Conservation (phyloP, 2,113 vertebrate genomes). For the Vulpes ferrilata region DNA sequence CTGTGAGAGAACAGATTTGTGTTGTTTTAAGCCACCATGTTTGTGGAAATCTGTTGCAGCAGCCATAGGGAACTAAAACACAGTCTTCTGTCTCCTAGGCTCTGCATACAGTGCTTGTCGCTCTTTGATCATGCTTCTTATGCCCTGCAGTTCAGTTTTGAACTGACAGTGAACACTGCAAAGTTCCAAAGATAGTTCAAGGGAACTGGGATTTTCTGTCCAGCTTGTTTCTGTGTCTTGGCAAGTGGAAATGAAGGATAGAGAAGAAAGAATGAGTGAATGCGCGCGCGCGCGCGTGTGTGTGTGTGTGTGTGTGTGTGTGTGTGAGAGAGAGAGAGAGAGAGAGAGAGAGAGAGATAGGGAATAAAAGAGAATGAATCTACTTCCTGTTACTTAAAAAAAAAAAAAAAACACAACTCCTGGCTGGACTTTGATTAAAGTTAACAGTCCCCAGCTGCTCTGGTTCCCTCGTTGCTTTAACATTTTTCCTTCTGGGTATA, state of each 20-base stretch:
- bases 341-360: background rate
- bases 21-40: background rate
- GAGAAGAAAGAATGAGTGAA: background rate
- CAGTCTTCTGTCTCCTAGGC: accelerated
- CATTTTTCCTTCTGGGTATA: conserved; percentile 68
- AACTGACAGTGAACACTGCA: background rate
- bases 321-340: too few species aligned
- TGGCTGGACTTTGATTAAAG: conserved; percentile 71
- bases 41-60: background rate
- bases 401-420: background rate
- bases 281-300: background rate
- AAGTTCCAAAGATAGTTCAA: conserved; percentile 3
- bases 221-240: conserved; percentile 37
- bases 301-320: too few species aligned
- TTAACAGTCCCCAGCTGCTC: conserved; percentile 78
- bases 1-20: background rate
- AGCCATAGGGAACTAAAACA: accelerated
- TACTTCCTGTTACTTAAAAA: conserved; percentile 73
- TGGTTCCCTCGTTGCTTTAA: conserved; percentile 58
- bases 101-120: accelerated
- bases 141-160: background rate
- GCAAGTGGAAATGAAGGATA: background rate
- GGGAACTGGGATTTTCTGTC: background rate
- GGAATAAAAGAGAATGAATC: conserved; percentile 43
- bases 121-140: background rate